These are phyloP conservation scores for Ornithoptera alexandrae DNA, from an alignment of 2,888 invertebrate genomes.

Conservation along the genomic window DNA sequence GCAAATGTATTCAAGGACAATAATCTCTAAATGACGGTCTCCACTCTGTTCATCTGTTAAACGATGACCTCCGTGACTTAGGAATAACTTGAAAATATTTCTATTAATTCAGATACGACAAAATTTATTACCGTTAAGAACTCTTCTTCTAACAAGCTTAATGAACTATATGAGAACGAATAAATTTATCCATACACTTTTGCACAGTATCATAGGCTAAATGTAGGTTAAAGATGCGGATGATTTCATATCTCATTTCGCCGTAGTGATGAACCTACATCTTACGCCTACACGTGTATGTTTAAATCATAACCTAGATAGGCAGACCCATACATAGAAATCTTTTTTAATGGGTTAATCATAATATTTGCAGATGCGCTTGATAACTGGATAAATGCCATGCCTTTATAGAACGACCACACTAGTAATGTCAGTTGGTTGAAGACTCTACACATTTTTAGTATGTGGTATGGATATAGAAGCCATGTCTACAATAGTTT, in stretches of 20 bases:
- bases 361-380: too few relatives aligned
- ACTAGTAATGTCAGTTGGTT: too few relatives aligned
- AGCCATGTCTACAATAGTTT: too few relatives aligned
- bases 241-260: slow-evolving; percentile 17
- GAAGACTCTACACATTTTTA: too few relatives aligned
- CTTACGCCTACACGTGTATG: not conserved
- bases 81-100: not conserved
- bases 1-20: slow-evolving; percentile 54
- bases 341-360: too few relatives aligned
- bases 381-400: too few relatives aligned
- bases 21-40: slow-evolving; percentile 12
- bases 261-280: slow-evolving; percentile 9
- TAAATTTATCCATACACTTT: not conserved
- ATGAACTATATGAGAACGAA: not conserved
- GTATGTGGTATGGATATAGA: too few relatives aligned
- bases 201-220: not conserved
- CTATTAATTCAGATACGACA: not conserved
- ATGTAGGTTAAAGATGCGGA: slow-evolving; percentile 12
- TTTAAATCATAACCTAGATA: not conserved
- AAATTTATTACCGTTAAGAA: not conserved
- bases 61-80: slow-evolving; percentile 6
- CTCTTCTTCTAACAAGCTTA: not conserved
- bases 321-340: not conserved
- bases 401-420: too few relatives aligned
- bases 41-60: slow-evolving; percentile 1